Conservation (phyloP, 2,797 vertebrate genomes). For the Linurgus olivaceus region DNA sequence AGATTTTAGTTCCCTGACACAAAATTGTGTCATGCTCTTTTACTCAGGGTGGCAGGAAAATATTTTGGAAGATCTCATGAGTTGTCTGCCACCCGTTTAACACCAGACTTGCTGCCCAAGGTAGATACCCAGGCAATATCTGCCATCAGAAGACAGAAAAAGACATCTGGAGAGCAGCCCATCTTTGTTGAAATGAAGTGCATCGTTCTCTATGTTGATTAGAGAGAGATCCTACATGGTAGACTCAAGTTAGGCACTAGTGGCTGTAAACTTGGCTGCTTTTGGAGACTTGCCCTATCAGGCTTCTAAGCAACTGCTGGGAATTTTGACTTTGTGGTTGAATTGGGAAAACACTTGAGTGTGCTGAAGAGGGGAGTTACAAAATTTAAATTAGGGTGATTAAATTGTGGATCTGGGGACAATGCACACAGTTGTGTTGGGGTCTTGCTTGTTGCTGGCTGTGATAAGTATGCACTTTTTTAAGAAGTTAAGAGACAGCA, state of each 20-base stretch:
- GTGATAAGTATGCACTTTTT: neutral
- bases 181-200: neutral
- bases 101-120: neutral
- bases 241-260: neutral
- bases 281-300: neutral
- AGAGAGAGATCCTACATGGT: neutral
- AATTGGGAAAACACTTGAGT: neutral
- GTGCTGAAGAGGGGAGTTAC: neutral
- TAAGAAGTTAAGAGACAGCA: neutral
- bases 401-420: neutral
- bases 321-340: neutral
- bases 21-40: neutral
- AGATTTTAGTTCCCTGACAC: neutral
- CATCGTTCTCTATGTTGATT: neutral
- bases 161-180: neutral
- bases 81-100: neutral
- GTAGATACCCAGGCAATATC: neutral
- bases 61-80: neutral
- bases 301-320: neutral
- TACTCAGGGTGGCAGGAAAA: neutral
- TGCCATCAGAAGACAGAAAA: neutral
- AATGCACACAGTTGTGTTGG: rapidly evolving
- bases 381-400: neutral
- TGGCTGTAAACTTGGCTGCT: neutral
- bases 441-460: neutral